Evolutionary conservation across 2,888 invertebrate genomes (phyloP), one percentile per base, ranked within the genome.

Genomic region (Eulithis testata): DNA sequence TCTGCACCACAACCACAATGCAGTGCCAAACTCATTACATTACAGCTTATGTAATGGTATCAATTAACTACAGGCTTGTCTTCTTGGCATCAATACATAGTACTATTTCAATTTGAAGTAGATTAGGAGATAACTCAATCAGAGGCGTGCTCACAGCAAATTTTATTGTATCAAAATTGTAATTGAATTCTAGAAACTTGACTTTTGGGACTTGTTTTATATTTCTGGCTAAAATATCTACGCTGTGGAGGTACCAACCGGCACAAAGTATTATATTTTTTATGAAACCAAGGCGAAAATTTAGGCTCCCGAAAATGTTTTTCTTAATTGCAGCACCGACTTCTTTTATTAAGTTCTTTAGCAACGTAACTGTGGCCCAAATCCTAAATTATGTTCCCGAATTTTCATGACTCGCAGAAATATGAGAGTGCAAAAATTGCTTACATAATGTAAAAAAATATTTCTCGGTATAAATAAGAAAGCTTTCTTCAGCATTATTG

Each of bases 81-180:
- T 50, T 60, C 66, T 67, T 67, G 63, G 67, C 67, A 63, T 59
- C 63, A 53, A 66, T 63, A 57, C 63, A 66, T 60, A 66, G 50
- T 67, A 60, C 60, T 60, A 63, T 67, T 63, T 60, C 56, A 53
- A 50, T 53, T 60, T 66, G 54, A 60, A 67, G 53, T 60, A 57
- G 63, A 67, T 67, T 67, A 63, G 44, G 54, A 63, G 51, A 66
- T 66, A 66, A 66, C 63, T 63, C 63, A 66, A 66, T 66, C 56
- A 53, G 43, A 56, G 43, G 51, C 56, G 43, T 37, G 56, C 66
- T 53, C 54, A 54, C 36, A 21, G 49, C 56, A 37, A 63, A 63
- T 57, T 60, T 60, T 60, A 57, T 60, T 63, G 60, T 63, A 57
- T 53, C 44, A 14, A 21, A 47, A 11, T 53, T 63, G 37, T 50